phyloP scores from a whole-genome alignment of 2,888 invertebrate species.

The Geophilus truncorum region DNA sequence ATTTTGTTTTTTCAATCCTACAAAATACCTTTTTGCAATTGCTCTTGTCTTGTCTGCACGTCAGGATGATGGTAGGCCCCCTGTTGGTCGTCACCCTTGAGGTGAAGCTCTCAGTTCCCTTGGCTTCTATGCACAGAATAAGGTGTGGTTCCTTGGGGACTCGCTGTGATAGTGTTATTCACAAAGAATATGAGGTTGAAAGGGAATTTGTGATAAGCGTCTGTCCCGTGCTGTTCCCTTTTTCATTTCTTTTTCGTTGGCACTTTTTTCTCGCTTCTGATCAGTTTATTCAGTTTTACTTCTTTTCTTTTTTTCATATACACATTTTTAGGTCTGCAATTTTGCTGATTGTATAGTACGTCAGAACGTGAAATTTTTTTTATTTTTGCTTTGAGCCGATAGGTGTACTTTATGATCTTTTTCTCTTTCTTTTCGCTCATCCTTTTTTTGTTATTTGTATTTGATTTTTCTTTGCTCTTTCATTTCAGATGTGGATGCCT shows the following conservation, averaged over 20 bases:
- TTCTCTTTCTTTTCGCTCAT: not conserved
- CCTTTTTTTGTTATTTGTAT: not conserved
- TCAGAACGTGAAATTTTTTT: not conserved
- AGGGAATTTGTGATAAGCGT: constrained; percentile 25
- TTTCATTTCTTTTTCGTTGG: constrained; percentile 1
- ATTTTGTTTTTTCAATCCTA: constrained; percentile 1
- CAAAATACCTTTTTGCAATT: constrained; percentile 15
- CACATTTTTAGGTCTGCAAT: not conserved
- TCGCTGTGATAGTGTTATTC: constrained; percentile 22
- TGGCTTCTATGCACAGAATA: not conserved
- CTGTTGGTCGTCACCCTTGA: constrained; percentile 27
- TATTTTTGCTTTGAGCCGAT: not conserved
- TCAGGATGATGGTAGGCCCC: constrained; percentile 23
- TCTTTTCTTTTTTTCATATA: not conserved
- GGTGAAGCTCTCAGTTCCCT: constrained; percentile 12
- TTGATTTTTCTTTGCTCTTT: not conserved
- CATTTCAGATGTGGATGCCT: not conserved
- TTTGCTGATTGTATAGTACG: not conserved
- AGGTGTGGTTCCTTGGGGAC: constrained; percentile 19
- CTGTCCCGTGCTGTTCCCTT: not conserved
- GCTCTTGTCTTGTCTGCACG: constrained; percentile 10
- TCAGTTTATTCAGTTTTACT: not conserved
- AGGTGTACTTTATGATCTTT: not conserved
- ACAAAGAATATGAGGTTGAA: constrained; percentile 25
- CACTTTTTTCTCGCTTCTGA: not conserved